Conservation (phyloP, 2,797 vertebrate species). For the Phataginus tricuspis region DNA sequence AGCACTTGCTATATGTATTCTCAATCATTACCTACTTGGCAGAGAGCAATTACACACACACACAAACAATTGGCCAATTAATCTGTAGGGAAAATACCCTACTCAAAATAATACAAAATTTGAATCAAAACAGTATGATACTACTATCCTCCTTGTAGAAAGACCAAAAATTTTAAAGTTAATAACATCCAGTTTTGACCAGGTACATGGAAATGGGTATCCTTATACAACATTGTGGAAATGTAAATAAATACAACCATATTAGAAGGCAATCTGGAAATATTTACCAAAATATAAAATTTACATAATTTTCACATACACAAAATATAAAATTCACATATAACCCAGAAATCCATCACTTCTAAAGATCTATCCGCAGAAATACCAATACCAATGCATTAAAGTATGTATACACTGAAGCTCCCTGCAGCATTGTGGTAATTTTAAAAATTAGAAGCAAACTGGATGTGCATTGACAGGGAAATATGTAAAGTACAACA, state of each 20-base stretch:
- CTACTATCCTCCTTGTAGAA: not conserved
- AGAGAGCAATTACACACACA: not conserved
- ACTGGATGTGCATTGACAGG: not conserved
- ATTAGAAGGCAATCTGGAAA: not conserved
- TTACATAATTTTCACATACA: not conserved
- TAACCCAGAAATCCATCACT: not conserved
- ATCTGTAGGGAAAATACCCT: not conserved
- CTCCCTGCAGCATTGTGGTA: not conserved
- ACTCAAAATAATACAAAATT: not conserved
- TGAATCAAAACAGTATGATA: not conserved
- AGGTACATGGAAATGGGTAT: not conserved
- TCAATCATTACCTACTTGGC: not conserved
- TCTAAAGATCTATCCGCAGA: not conserved
- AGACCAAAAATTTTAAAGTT: not conserved
- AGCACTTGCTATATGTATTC: slow-evolving; percentile 8
- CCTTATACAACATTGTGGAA: not conserved
- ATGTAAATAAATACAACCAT: not conserved
- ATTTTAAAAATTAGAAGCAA: not conserved
- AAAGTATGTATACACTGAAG: not conserved
- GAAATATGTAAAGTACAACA: not conserved
- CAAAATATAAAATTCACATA: not conserved
- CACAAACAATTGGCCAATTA: not conserved
- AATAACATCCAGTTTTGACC: not conserved
- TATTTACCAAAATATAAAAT: not conserved
- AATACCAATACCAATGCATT: not conserved